These are phyloP conservation scores for Sorex araneus DNA, from an alignment of 2,113 vertebrate genomes.

Conservation along the genomic window DNA sequence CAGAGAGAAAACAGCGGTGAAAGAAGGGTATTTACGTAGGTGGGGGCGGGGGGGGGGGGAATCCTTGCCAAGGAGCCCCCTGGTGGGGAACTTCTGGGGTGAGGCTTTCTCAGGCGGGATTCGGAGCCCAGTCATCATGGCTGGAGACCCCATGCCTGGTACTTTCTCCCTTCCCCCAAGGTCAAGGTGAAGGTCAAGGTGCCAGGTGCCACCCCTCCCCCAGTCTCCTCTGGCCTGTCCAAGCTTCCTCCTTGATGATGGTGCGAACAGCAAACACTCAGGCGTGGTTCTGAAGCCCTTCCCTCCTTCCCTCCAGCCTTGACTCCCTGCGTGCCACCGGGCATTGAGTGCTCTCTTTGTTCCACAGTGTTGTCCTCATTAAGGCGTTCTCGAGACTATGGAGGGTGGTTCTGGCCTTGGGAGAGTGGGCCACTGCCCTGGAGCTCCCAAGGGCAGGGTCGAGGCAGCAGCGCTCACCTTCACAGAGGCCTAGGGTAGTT, in stretches of 20 bases:
- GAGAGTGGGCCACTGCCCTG: too few relatives aligned
- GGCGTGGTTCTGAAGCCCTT: too few relatives aligned
- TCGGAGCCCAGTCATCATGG: too few relatives aligned
- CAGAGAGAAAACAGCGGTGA: background rate
- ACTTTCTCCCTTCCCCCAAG: fast-evolving
- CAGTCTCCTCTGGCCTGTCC: background rate
- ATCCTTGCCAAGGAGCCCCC: background rate
- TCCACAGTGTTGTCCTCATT: too few relatives aligned
- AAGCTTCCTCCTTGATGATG: background rate
- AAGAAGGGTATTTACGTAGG: background rate
- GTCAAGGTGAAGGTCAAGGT: too few relatives aligned
- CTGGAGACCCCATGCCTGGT: background rate
- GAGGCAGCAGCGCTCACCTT: background rate
- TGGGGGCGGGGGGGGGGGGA: background rate
- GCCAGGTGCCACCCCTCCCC: background rate
- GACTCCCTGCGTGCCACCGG: background rate
- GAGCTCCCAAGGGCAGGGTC: background rate
- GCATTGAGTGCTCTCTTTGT: background rate
- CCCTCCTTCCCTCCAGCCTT: background rate
- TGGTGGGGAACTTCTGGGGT: background rate
- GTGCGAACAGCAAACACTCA: background rate
- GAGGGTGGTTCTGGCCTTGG: too few relatives aligned
- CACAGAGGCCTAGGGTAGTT: background rate
- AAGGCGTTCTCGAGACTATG: too few relatives aligned
- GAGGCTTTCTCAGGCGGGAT: background rate